Percentiles rank a stretch among this genome's conserved stretches.
These are phyloP conservation scores for Hephaestus fuliginosus DNA, from an alignment of 2,797 vertebrate species.

Conservation along the genomic window DNA sequence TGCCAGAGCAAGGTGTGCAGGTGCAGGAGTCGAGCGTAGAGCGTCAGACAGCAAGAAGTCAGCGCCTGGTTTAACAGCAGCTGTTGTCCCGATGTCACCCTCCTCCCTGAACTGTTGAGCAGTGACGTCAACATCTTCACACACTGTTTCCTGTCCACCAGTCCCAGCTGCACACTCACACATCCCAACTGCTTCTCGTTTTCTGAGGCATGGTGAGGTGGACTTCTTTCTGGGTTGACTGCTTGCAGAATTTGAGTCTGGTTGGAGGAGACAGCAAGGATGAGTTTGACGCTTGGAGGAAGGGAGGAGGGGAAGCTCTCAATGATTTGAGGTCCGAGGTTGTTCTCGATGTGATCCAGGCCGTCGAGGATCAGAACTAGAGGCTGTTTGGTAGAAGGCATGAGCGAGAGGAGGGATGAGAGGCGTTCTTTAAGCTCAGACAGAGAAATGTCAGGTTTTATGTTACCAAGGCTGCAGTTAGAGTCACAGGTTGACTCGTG, in stretches of 20 bases:
- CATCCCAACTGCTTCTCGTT: constrained; percentile 23
- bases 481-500: background rate
- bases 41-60: constrained; percentile 76
- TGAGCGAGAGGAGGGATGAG: constrained; percentile 70
- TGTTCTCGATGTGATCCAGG: constrained; percentile 78
- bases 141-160: constrained; percentile 76
- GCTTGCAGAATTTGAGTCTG: constrained; percentile 63
- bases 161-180: constrained; percentile 68
- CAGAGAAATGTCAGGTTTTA: constrained; percentile 34
- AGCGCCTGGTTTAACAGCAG: constrained; percentile 85
- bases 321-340: constrained; percentile 53
- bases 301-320: constrained; percentile 80
- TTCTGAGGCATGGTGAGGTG: background rate
- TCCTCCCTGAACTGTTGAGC: constrained; percentile 78
- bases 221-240: constrained; percentile 61
- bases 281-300: constrained; percentile 80
- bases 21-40: constrained; percentile 84
- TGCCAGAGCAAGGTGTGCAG: constrained; percentile 80
- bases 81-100: constrained; percentile 89
- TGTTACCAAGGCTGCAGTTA: background rate
- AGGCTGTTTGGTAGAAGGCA: constrained; percentile 71
- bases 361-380: constrained; percentile 84
- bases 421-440: constrained; percentile 75
- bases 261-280: constrained; percentile 77
- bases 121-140: constrained; percentile 76